phyloP scores from a whole-genome alignment of 2,113 vertebrate genomes.

The Podarcis cretensis region DNA sequence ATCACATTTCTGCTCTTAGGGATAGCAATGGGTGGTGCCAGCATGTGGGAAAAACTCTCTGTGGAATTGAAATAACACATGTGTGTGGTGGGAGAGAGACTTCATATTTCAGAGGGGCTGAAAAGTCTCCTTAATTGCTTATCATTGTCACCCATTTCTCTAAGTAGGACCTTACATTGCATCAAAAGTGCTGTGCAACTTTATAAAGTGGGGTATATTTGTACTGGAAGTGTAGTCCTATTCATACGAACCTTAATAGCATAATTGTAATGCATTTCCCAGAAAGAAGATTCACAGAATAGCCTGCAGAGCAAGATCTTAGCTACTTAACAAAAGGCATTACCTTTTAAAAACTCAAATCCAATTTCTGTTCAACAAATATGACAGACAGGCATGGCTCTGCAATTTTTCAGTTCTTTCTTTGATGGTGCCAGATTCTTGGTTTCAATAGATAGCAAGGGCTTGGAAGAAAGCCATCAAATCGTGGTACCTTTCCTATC shows the following conservation, averaged over 20 bases:
- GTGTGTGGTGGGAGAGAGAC: too few relatives aligned
- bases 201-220: slow-evolving; percentile 43
- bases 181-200: slow-evolving; percentile 36
- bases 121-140: slow-evolving; percentile 16
- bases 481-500: too few relatives aligned
- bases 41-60: neutral
- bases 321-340: slow-evolving; percentile 58
- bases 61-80: neutral
- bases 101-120: slow-evolving; percentile 11
- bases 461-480: too few relatives aligned
- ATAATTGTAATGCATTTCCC: slow-evolving; percentile 59
- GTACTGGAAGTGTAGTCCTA: slow-evolving; percentile 36
- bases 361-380: slow-evolving; percentile 54
- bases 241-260: slow-evolving; percentile 56
- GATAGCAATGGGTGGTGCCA: neutral
- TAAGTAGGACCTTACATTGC: slow-evolving; percentile 51
- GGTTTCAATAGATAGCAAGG: too few relatives aligned
- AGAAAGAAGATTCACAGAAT: slow-evolving; percentile 66
- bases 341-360: slow-evolving; percentile 59
- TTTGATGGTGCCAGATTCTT: too few relatives aligned
- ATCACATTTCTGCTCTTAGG: neutral
- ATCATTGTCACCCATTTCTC: slow-evolving; percentile 26
- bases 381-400: neutral
- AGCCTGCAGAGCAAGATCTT: slow-evolving; percentile 62
- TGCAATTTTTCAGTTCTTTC: too few relatives aligned